Base-by-base conservation (phyloP, 64 coral and sea anemone genomes). In the Hydrozoanthus tunicans region DNA sequence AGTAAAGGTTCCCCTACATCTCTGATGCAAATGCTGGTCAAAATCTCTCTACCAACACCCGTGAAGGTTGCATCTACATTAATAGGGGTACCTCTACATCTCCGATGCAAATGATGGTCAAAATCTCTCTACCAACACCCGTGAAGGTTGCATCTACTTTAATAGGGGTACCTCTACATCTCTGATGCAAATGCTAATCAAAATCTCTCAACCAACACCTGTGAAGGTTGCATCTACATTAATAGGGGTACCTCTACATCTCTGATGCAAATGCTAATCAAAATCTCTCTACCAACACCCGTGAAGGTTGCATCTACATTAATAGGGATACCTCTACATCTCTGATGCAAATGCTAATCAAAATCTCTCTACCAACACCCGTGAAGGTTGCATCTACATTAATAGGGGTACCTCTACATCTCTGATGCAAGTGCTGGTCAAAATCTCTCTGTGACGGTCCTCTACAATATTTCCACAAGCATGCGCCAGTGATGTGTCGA, bases 381-480 rank as follows among this genome's bases (percentile, higher is more conserved):
- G 4, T n/a, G 10, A 23, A 20, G 56, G 5, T 76, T 53, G 26
- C 75, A 9, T 77, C 51, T 57, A 66, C 64, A 14, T 15, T 76
- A 76, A 13, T 73, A 11, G 6, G 13, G 17, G 26, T 88, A 88
- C 84, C 84, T 88, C 26, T 27, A 75, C 8, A 62, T 88, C 69
- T 12, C 84, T 74, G 24, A 88, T 88, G 58, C 84, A 88, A 74
- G 73, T 73, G 69, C 84, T 88, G 3, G 55, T 88, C 24, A 88
- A 88, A n/a, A 75, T 88, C 13, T 74, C 70, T 17, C 4, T 52
- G 56, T 60, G 68, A 5, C 70, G 55, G 58, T 74, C 74, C 12
- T 27, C 56, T 73, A 75, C 69, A 75, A 88, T 88, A 25, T 74
- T 58, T 20, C 61, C 53, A 74, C 92, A 93, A 17, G 66, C 77